Conservation (phyloP, 2,888 invertebrate genomes). For the Molorchus minor region DNA sequence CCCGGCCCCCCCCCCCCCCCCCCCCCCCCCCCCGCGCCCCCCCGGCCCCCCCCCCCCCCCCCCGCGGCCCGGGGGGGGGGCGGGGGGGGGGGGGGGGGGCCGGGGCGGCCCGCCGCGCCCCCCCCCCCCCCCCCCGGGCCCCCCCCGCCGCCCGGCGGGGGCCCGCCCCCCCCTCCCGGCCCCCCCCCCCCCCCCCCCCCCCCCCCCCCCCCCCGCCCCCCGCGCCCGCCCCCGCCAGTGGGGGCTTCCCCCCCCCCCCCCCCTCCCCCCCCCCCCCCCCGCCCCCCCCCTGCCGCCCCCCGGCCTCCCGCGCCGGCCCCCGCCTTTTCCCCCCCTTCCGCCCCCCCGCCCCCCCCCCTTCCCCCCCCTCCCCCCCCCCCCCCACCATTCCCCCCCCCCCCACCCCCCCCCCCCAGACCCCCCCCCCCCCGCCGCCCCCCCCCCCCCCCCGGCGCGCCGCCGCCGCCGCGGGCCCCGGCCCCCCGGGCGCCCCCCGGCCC, state of each 20-base stretch:
- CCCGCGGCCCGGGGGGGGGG: neutral
- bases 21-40: neutral
- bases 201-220: neutral
- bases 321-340: neutral
- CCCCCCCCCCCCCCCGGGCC: neutral
- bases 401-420: neutral
- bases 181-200: neutral
- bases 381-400: neutral
- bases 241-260: neutral
- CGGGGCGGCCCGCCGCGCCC: too few relatives aligned
- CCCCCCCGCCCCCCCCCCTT: neutral
- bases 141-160: neutral
- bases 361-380: neutral
- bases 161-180: neutral
- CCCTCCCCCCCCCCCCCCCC: neutral
- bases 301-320: neutral
- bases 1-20: neutral
- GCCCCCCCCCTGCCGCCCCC: neutral
- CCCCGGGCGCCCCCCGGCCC: neutral
- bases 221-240: neutral
- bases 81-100: neutral
- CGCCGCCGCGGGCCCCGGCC: neutral
- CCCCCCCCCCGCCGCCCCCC: neutral
- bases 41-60: neutral
- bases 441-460: neutral